Evolutionary conservation across 2,113 vertebrate species (phyloP).

Genomic region (Pristiophorus japonicus): DNA sequence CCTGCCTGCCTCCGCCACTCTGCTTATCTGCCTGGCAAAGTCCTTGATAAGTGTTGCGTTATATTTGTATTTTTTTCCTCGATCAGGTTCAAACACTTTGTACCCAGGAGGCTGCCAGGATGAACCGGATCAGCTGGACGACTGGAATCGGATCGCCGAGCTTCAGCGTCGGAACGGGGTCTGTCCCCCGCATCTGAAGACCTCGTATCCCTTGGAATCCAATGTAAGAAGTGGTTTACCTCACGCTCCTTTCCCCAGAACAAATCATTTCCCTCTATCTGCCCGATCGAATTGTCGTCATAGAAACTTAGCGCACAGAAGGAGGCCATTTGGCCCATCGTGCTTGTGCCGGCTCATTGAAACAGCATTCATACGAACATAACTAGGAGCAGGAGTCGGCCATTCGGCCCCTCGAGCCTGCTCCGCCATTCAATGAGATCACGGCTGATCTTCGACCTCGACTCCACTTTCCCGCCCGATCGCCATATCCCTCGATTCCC

Average conservation of each 20-base stretch:
- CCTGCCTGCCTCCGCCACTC: too few species aligned
- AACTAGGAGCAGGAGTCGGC: too few species aligned
- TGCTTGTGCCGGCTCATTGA: too few species aligned
- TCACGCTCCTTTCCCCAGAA: not conserved
- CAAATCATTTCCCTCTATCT: not conserved
- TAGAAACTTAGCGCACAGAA: not conserved
- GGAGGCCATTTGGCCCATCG: not conserved
- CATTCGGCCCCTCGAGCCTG: not conserved
- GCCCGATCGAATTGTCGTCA: not conserved
- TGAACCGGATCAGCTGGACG: slow-evolving; percentile 70
- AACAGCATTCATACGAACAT: too few species aligned
- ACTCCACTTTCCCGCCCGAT: too few species aligned
- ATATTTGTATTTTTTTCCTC: not conserved
- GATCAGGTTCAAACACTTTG: slow-evolving; percentile 57
- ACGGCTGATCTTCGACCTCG: too few species aligned
- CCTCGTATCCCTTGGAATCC: slow-evolving; percentile 80
- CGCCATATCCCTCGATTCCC: too few species aligned
- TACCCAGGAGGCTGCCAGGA: slow-evolving; percentile 65
- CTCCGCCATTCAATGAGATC: too few species aligned
- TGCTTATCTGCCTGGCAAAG: too few species aligned
- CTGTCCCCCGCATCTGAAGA: slow-evolving; percentile 80
- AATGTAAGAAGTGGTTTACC: slow-evolving; percentile 54
- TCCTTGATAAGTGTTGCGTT: not conserved
- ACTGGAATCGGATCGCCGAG: slow-evolving; percentile 86
- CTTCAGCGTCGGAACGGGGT: slow-evolving; percentile 77